phyloP scores from a whole-genome alignment of 2,888 invertebrate species.

The Eumacrocentrus americanus region DNA sequence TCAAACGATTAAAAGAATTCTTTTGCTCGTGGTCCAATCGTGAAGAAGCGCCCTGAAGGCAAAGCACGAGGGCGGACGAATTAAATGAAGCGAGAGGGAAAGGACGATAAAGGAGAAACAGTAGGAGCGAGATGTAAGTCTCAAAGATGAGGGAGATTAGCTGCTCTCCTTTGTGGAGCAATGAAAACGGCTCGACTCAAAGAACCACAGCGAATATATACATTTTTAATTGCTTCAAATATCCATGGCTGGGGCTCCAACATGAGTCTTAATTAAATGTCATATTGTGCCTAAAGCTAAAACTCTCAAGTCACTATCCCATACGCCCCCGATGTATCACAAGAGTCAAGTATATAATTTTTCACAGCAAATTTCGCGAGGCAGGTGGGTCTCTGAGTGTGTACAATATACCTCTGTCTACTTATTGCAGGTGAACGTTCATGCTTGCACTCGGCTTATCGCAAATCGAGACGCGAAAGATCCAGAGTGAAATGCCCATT shows the following conservation, averaged over 20 bases:
- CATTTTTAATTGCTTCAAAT: conserved; percentile 61
- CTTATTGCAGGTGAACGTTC: conserved; percentile 24
- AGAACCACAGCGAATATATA: conserved; percentile 60
- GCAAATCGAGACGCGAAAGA: conserved; percentile 22
- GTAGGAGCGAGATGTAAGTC: conserved; percentile 12
- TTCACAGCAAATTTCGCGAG: conserved; percentile 15
- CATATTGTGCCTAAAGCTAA: conserved; percentile 47
- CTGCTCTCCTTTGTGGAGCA: conserved; percentile 54
- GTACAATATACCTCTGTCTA: no score
- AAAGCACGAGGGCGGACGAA: conserved; percentile 15
- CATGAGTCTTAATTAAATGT: conserved; percentile 60
- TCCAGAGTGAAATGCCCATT: conserved; percentile 32
- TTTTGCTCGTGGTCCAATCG: conserved; percentile 28
- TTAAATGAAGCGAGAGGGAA: conserved; percentile 24
- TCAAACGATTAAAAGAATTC: conserved; percentile 59
- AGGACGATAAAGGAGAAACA: conserved; percentile 21
- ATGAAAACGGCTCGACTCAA: conserved; percentile 57
- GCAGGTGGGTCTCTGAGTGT: conserved; percentile 29
- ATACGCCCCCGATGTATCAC: not conserved
- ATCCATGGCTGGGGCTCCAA: conserved; percentile 45
- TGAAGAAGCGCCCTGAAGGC: conserved; percentile 6
- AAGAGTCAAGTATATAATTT: conserved; percentile 4
- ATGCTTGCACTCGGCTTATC: conserved; percentile 21
- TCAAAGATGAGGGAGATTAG: conserved; percentile 18
- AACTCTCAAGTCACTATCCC: not conserved